Evolutionary conservation across 35 echinoderm and acorn worm species (phyloP), one percentile per base, ranked within the genome.

Genomic region (Apostichopus parvimensis): DNA sequence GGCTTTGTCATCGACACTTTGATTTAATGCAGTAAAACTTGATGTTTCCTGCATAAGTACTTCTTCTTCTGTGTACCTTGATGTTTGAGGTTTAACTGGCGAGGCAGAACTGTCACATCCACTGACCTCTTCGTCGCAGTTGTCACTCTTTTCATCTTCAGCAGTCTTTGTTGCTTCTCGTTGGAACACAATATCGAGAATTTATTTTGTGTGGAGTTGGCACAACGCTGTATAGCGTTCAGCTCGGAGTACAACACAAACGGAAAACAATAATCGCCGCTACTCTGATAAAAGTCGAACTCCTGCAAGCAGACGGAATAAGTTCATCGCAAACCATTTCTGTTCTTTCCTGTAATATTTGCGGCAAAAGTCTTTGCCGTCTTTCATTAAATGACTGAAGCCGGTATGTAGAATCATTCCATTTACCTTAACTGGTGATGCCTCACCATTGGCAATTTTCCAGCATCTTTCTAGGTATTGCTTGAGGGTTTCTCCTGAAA

Each of bases 341-440:
- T 52, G 57, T 9, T 87, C 64, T 59, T 87, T 87, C 57, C 85
- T 14, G 85, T 87, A 87, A 14, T 87, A 24, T 8, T 53, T 62
- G 11, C 59, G 5, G 58, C 85, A 87, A 14, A 4, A 60, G 15
- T 87, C n/a, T 53, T 87, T 87, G 18, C 57, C 85, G 24, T 87
- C 64, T 52, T 87, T 87, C 85, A 87, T 87, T 5, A 87, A 87
- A 45, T 87, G 85, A 59, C 85, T 87, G 10, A 66, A 87, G 3
- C 58, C 85, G 23, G 55, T 87, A n/a, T 87, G 57, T 15, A 87
- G 34, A 8, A 87, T 87, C 85, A 87, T 64, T 24, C 85, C 85
- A 65, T 87, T 87, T 1, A 87, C 0, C 4, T 65, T 61, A 17
- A 4, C 8, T 53, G 5, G 25, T 4, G 85, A 26, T 5, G 85